Evolutionary conservation across 2,797 vertebrate species (phyloP), one percentile per base, ranked within the genome.

Genomic region (Hafferia zeledoni): DNA sequence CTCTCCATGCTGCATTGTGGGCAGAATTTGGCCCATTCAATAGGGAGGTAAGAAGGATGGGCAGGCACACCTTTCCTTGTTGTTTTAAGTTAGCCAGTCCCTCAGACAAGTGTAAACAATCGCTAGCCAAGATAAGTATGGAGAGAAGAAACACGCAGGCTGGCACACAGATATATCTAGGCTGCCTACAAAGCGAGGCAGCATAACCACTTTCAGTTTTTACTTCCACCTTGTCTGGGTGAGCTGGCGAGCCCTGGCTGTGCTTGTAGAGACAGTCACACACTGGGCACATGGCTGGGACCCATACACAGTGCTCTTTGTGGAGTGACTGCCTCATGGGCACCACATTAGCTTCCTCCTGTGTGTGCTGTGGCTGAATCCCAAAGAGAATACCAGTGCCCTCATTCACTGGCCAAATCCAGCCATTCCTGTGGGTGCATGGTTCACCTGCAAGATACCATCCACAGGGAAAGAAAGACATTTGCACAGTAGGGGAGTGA

Each of bases 221-320:
- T 68, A 59, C 16, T 83, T 87, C 53, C 15, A 61, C n/a, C 17
- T 18, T 20, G 9, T 3, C n/a, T 5, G 39, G 18, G 11, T 68
- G 22, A 90, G 85, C 18, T 4, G 5, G 27, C 0, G 0, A 80
- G 64, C 28, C 15, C 49, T 0, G 0, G 13, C 44, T 71, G 24
- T 33, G 15, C 72, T 68, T 37, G 25, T 13, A 70, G 30, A 70
- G 28, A 27, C 23, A 57, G 41, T 31, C 30, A 9, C 35, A 50
- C 13, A 10, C 13, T 0, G 1, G n/a, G 41, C 39, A 63, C 0
- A 0, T 4, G 43, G 35, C 56, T 35, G 41, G 37, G 60, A 35
- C 49, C 27, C 37, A 14, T 31, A 14, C 16, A 3, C 9, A 5
- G 47, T 67, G 55, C n/a, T 82, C n/a, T 49, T 44, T 30, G 39